Evolutionary conservation across 2,888 invertebrate species (phyloP), one percentile per base, ranked within the genome.

Genomic region (Euzetes globulus): DNA sequence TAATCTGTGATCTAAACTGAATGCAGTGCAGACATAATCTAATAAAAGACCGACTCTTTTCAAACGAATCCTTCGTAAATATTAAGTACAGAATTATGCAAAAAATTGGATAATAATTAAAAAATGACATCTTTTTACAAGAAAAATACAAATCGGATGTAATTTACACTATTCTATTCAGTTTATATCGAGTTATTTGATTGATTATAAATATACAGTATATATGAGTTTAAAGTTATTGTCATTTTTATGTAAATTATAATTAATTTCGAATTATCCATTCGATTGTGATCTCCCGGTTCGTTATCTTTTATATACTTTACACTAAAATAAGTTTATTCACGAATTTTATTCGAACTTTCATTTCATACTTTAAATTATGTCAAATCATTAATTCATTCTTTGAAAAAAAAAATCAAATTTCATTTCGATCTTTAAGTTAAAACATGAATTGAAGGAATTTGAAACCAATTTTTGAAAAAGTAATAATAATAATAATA

Each of bases 1-100:
- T 68, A 68, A 68, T 68, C 68, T 68, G 68, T 68, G 68, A 68
- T 68, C 41, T 58, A 63, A 68, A 41, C 22, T 37, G 45, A 68
- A 68, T 68, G 68, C 68, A 68, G 37, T 68, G 68, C 41, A 45
- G 60, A 60, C 60, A 60, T 60, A 60, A 60, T 33, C 60, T 29
- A 29, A 60, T 60, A 29, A 17, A 60, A 60, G 41, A 33, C 2
- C 2, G 13, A 55, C 55, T 55, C 13, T 55, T 55, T 58, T 5
- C 25, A 58, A 25, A 58, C 27, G 27, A 58, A 25, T 58, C 27
- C 27, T 25, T 25, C 19, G 9, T 3, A 25, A 19, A 58, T 25
- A n/a, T 27, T 58, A 58, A 25, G 13, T 58, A 27, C 7, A 41
- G n/a, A 60, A 41, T 68, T 68, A 68, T 68, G 45, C 45, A 68